Conservation (phyloP, 2,797 vertebrate species). For the Taeniopygia guttata region DNA sequence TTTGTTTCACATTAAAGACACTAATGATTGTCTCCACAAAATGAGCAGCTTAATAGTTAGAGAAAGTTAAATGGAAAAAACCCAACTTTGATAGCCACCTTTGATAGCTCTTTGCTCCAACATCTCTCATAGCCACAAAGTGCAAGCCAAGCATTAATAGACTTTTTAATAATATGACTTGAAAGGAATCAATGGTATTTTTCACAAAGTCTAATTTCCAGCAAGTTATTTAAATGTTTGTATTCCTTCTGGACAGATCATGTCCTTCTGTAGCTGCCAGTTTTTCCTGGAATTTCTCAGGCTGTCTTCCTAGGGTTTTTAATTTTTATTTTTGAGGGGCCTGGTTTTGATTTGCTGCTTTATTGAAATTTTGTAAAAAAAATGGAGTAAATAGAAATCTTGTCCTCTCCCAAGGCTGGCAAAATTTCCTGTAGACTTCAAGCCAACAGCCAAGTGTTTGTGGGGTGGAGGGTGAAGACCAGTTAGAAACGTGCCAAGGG, state of each 20-base stretch:
- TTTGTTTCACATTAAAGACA: slow-evolving; percentile 76
- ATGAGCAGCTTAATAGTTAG: slow-evolving; percentile 71
- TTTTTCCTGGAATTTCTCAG: slow-evolving; percentile 26
- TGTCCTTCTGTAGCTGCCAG: background rate
- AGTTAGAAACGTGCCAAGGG: background rate
- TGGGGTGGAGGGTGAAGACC: background rate
- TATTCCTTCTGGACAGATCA: slow-evolving; percentile 25
- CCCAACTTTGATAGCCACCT: slow-evolving; percentile 64
- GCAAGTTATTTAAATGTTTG: slow-evolving; percentile 49
- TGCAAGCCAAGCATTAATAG: slow-evolving; percentile 59
- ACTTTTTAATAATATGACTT: slow-evolving; percentile 61
- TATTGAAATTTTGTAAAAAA: background rate
- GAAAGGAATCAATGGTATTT: slow-evolving; percentile 49
- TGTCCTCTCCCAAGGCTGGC: background rate
- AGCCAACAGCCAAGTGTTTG: background rate
- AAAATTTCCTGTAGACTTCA: background rate
- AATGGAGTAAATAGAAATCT: background rate
- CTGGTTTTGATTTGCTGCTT: background rate
- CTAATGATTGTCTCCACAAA: slow-evolving; percentile 74
- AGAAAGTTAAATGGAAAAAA: slow-evolving; percentile 66
- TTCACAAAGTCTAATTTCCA: slow-evolving; percentile 52
- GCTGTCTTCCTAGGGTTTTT: background rate
- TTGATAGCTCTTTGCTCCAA: slow-evolving; percentile 65
- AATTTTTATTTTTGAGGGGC: background rate
- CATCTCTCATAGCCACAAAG: slow-evolving; percentile 51